These are phyloP conservation scores for Drosophila biarmipes DNA, from an alignment of 1,140 invertebrate species.

Conservation along the genomic window DNA sequence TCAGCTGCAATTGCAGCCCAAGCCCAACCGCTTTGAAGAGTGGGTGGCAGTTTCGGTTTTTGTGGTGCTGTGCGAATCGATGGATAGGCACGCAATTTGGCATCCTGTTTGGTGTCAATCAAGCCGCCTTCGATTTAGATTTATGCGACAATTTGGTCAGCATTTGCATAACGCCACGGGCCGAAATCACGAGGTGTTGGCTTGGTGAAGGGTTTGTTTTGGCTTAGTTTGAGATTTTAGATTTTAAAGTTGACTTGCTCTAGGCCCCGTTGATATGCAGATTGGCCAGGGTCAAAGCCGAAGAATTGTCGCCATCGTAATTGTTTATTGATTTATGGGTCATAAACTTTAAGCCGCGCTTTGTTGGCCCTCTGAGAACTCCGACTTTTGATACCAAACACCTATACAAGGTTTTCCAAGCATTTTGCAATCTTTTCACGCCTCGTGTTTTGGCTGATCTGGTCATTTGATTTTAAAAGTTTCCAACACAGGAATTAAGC, in stretches of 20 bases:
- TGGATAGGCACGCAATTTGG: slow-evolving; percentile 58
- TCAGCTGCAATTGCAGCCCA: slow-evolving; percentile 17
- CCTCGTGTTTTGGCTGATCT: slow-evolving; percentile 31
- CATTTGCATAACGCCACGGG: slow-evolving; percentile 49
- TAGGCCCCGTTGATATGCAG: slow-evolving; percentile 46
- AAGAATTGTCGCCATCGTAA: slow-evolving; percentile 45
- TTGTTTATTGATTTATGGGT: slow-evolving; percentile 51
- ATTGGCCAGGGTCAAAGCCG: slow-evolving; percentile 50
- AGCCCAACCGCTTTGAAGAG: slow-evolving; percentile 12
- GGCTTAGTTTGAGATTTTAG: slow-evolving; percentile 3
- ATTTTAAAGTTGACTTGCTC: slow-evolving; percentile 2
- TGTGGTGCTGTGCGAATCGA: slow-evolving; percentile 15
- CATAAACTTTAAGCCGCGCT: slow-evolving; percentile 42
- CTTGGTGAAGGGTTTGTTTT: slow-evolving; percentile 43
- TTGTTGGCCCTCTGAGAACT: slow-evolving; percentile 40
- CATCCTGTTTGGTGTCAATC: slow-evolving; percentile 75
- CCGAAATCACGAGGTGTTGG: slow-evolving; percentile 41
- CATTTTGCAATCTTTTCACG: slow-evolving; percentile 42
- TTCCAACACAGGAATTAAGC: slow-evolving; percentile 57
- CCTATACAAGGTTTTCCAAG: slow-evolving; percentile 22
- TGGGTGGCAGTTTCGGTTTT: slow-evolving; percentile 47
- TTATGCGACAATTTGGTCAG: slow-evolving; percentile 58
- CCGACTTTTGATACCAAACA: slow-evolving; percentile 8
- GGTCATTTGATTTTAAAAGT: slow-evolving; percentile 14
- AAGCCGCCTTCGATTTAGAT: slow-evolving; percentile 50